phyloP scores from a whole-genome alignment of 1,140 invertebrate species.

The Dendroctonus valens region DNA sequence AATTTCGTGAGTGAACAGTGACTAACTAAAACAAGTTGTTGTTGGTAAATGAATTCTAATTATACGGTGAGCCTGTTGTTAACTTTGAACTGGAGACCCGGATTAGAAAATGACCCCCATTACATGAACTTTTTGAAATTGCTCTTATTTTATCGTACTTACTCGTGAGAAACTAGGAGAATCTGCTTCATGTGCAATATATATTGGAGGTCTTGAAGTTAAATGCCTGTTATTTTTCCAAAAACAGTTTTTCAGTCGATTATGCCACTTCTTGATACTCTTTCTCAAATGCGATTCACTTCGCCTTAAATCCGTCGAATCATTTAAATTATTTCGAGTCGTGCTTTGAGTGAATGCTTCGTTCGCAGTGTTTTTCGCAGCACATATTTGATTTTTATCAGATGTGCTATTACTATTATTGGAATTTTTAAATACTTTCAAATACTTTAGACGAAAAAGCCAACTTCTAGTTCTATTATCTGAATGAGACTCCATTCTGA shows the following conservation, averaged over 20 bases:
- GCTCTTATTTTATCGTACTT: too few species aligned
- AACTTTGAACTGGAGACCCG: background rate
- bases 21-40: too few species aligned
- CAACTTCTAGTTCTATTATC: slow-evolving; percentile 28
- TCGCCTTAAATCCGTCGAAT: slow-evolving; percentile 1
- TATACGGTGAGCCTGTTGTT: background rate
- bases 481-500: too few species aligned
- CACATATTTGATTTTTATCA: background rate
- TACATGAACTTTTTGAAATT: too few species aligned
- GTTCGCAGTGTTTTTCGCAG: background rate
- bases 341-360: background rate
- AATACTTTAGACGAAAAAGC: slow-evolving; percentile 23
- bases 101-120: background rate
- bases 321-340: background rate
- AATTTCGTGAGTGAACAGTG: too few species aligned
- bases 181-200: too few species aligned
- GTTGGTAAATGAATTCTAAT: background rate
- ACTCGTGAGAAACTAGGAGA: too few species aligned
- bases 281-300: slow-evolving; percentile 29
- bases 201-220: slow-evolving; percentile 5
- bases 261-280: slow-evolving; percentile 37
- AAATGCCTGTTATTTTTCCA: background rate
- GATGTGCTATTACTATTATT: slow-evolving; percentile 1
- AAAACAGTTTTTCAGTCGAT: slow-evolving; percentile 37
- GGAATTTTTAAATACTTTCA: slow-evolving; percentile 22